Base-by-base conservation (phyloP, 2,888 invertebrate species). In the Drosophila meridiana region DNA sequence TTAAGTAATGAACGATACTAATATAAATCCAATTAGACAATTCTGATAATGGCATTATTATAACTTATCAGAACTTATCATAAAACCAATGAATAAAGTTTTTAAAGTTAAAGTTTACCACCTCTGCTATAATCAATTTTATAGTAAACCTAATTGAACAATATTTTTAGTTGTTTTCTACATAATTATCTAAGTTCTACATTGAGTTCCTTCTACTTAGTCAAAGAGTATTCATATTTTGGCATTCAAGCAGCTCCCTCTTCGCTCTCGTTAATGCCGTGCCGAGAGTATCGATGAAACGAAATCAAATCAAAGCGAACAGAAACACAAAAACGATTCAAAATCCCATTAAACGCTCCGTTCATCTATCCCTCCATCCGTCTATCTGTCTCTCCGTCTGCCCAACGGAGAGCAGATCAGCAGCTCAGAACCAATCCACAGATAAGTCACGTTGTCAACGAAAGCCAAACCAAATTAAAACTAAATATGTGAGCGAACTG, bases 401-500 rank as follows among this genome's bases (percentile, higher is more conserved):
- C 11, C 20, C 5, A n/a, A 40, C 40, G 40, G 14, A 7, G 55
- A 59, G 61, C 62, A 59, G 48, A 61, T 65, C 70, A 55, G 38
- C 61, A 45, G 61, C 65, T 43, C 45, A 58, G 62, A 47, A 34
- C 45, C 57, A 71, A 60, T 45, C 57, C 63, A 52, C 34, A 73
- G 78, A 77, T 77, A 67, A 76, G 76, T 76, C 78, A 66, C 69
- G 71, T 70, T 63, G 71, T 63, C 70, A 63, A 58, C 62, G 53
- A 40, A n/a, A 57, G 57, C 50, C 43, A 40, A 48, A 42, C 47
- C 65, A 71, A 80, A 80, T 73, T 77, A 80, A 82, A 80, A 73
- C 81, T 80, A 77, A 81, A 71, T 78, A 80, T 65, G 76, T 62
- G 67, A 63, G 71, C 63, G 48, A 64, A 50, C 73, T 53, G 75